Evolutionary conservation across 2,113 vertebrate species (phyloP).

Genomic region (Chlorodrepanis virens): DNA sequence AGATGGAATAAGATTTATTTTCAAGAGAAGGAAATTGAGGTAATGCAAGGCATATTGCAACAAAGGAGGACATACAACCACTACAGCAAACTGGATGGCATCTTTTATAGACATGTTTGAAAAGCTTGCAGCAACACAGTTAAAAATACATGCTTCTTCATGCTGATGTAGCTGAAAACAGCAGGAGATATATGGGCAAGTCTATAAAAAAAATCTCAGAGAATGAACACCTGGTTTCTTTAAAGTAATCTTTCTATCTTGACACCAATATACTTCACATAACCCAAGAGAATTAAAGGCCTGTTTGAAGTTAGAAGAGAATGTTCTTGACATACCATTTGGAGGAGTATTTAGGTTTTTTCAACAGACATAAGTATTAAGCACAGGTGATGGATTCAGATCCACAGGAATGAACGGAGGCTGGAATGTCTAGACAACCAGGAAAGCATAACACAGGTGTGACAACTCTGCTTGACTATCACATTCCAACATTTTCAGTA

Average conservation of each 20-base stretch:
- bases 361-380: slow-evolving; percentile 44
- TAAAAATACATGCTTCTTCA: neutral
- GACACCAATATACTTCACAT: slow-evolving; percentile 61
- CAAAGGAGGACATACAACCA: neutral
- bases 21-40: neutral
- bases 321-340: slow-evolving; percentile 50
- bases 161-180: neutral
- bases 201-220: neutral
- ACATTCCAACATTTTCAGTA: slow-evolving; percentile 59
- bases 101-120: neutral
- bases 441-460: slow-evolving; percentile 68
- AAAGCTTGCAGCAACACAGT: neutral
- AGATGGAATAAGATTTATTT: neutral
- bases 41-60: neutral
- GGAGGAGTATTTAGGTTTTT: slow-evolving; percentile 52
- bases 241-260: slow-evolving; percentile 68
- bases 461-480: slow-evolving; percentile 41
- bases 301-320: slow-evolving; percentile 60
- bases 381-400: slow-evolving; percentile 56
- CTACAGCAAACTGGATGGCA: neutral
- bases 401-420: slow-evolving; percentile 45
- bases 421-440: slow-evolving; percentile 64
- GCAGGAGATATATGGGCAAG: neutral
- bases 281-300: slow-evolving; percentile 51
- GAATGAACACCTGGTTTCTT: slow-evolving; percentile 52